Evolutionary conservation across 1,140 invertebrate genomes (phyloP), one percentile per base, ranked within the genome.

Genomic region (Laodelphax striatellus): DNA sequence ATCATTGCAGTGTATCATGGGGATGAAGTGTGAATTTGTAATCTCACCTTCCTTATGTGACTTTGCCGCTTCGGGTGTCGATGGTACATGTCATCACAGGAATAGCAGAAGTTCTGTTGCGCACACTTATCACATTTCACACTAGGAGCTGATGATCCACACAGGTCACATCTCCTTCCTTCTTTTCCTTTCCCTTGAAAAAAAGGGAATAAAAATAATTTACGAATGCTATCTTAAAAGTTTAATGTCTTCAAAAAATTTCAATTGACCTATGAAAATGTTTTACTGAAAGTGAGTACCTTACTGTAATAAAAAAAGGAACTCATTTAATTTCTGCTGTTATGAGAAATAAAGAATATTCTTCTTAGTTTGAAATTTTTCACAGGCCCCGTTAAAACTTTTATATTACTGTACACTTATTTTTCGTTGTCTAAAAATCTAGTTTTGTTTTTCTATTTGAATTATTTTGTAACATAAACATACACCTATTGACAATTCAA

Each of bases 41-140:
- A n/a, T 56, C 70, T 75, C 74, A 83, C 89, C 76, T 82, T 84
- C 70, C 92, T 75, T 22, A 83, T 73, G 70, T 95, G 92, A 50
- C 77, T 74, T 64, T 85, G 83, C 64, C 92, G 76, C 66, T 94
- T 94, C 0, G 92, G 92, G 73, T 95, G 92, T 64, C 91, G 79
- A 70, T 95, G 92, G 71, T 92, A 94, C 86, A 94, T 93, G 67
- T 94, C 90, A 72, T 95, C 92, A 71, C 92, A 95, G 6, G 87
- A 87, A 58, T 82, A 78, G 68, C 90, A 94, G 64, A 92, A 92
- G 44, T 85, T 82, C 65, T 88, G 88, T 8, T 81, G 80, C 17
- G 80, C 79, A 72, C 91, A 94, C 66, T 86, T 82, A 57, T 87
- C 80, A 73, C 91, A 94, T 21, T 81, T 79, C 1, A 92, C 84